Evolutionary conservation across 2,888 invertebrate species (phyloP).

Genomic region (Chalcosyrphus nemorum): DNA sequence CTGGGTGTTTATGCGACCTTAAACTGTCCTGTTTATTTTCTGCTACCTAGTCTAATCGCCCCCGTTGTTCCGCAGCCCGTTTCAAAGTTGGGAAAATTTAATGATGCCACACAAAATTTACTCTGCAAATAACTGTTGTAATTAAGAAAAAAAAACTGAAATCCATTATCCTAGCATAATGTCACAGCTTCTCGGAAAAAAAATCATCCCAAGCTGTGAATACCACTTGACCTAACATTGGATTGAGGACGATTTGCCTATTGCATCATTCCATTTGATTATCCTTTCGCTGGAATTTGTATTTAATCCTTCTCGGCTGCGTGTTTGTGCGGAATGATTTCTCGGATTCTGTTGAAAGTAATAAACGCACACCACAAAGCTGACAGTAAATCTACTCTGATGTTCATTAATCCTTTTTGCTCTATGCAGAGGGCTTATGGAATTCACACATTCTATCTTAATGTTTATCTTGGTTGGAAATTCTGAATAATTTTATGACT

Average conservation of each 20-base stretch:
- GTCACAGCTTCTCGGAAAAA: background rate
- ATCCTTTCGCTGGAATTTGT: background rate
- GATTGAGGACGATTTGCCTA: background rate
- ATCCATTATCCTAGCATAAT: constrained; percentile 3
- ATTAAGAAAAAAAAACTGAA: background rate
- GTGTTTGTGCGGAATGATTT: background rate
- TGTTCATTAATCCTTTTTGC: constrained; percentile 15
- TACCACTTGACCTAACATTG: constrained; percentile 11
- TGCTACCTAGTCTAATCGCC: constrained; percentile 20
- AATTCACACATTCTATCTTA: background rate
- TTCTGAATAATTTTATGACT: background rate
- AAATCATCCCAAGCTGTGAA: background rate
- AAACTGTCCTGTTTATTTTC: constrained; percentile 33
- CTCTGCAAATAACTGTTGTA: constrained; percentile 18
- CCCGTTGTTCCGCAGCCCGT: background rate
- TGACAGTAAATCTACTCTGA: background rate
- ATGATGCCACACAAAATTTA: constrained; percentile 40
- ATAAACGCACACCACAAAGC: constrained; percentile 15
- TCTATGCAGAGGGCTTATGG: background rate
- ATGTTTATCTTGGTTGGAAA: background rate
- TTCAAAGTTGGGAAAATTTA: background rate
- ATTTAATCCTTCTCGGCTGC: constrained; percentile 7
- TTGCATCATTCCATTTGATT: constrained; percentile 10
- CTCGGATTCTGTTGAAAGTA: background rate
- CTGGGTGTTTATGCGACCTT: constrained; percentile 29